These are phyloP conservation scores for Furcula furcula DNA, from an alignment of 2,888 invertebrate genomes.

Conservation along the genomic window DNA sequence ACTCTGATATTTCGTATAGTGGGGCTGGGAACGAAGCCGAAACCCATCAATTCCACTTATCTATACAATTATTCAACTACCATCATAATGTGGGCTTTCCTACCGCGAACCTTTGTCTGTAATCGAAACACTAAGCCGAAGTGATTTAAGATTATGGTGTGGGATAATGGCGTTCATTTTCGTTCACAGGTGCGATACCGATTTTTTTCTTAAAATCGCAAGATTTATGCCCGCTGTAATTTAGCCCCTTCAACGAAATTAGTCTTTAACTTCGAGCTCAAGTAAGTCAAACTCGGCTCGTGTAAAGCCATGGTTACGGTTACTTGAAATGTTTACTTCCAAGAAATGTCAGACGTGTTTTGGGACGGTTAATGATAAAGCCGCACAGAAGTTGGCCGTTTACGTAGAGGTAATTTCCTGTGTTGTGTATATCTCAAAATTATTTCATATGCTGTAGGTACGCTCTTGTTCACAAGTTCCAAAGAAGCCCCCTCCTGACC, in stretches of 20 bases:
- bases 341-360: constrained; percentile 17
- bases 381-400: constrained; percentile 29
- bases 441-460: constrained; percentile 33
- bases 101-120: constrained; percentile 76
- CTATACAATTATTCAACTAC: constrained; percentile 78
- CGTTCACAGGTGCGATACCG: constrained; percentile 68
- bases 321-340: constrained; percentile 11
- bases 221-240: constrained; percentile 56
- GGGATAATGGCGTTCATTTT: constrained; percentile 77
- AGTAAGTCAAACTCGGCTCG: too few species aligned
- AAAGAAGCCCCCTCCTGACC: constrained; percentile 35
- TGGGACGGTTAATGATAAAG: constrained; percentile 21
- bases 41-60: constrained; percentile 72
- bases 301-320: too few species aligned
- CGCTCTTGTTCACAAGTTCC: constrained; percentile 27
- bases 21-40: constrained; percentile 32
- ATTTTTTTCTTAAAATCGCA: constrained; percentile 66
- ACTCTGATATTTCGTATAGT: constrained; percentile 10
- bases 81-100: constrained; percentile 77
- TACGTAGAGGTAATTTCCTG: constrained; percentile 41
- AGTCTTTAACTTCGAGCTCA: too few species aligned
- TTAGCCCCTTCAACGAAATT: constrained; percentile 45
- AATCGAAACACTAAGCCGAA: constrained; percentile 79
- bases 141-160: constrained; percentile 80
- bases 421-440: constrained; percentile 36